phyloP scores from a whole-genome alignment of 2,888 invertebrate genomes.

The Actias luna region DNA sequence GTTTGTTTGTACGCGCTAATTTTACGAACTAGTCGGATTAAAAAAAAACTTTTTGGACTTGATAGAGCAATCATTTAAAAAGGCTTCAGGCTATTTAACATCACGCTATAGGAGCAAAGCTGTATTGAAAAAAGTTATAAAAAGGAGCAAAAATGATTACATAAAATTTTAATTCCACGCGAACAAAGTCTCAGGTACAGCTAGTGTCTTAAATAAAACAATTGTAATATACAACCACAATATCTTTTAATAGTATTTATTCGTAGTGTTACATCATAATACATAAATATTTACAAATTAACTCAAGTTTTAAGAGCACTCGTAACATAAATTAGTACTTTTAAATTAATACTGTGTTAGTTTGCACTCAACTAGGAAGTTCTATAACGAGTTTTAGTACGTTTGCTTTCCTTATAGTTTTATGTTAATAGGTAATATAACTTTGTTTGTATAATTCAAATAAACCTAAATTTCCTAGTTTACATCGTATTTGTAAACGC shows the following conservation, averaged over 20 bases:
- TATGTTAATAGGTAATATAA: background rate
- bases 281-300: background rate
- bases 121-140: too few relatives aligned
- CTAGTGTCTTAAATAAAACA: background rate
- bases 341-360: background rate
- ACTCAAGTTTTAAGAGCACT: background rate
- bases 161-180: too few relatives aligned
- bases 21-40: too few relatives aligned
- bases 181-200: too few relatives aligned
- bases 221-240: too few relatives aligned
- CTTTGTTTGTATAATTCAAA: background rate
- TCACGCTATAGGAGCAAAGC: too few relatives aligned
- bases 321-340: background rate
- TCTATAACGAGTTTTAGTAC: background rate
- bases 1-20: too few relatives aligned
- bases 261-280: background rate
- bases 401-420: background rate
- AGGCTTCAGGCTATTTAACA: too few relatives aligned
- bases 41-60: too few relatives aligned
- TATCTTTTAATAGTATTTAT: background rate
- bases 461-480: background rate
- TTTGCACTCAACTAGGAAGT: background rate
- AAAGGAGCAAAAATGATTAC: too few relatives aligned
- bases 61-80: too few relatives aligned
- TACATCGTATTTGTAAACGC: background rate